These are phyloP conservation scores for Enoplosus armatus DNA, from an alignment of 2,797 vertebrate genomes.

Conservation along the genomic window DNA sequence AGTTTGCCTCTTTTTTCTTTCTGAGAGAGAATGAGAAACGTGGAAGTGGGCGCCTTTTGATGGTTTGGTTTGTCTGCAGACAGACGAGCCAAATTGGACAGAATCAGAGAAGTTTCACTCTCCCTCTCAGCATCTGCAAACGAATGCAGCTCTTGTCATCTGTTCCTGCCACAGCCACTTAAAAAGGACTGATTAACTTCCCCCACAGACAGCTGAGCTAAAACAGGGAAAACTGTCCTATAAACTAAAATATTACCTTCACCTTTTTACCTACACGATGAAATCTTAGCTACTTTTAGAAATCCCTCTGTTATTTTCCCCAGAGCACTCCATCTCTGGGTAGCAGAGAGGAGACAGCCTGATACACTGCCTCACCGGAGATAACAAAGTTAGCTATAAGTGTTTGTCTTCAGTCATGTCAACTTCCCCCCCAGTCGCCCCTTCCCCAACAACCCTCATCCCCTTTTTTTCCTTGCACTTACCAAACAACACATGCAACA, in stretches of 20 bases:
- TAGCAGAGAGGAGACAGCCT: conserved; percentile 33
- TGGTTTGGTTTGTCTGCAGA: conserved; percentile 45
- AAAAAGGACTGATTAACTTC: conserved; percentile 61
- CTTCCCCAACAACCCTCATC: conserved; percentile 12
- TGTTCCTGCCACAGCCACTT: conserved; percentile 51
- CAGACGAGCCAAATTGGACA: conserved; percentile 53
- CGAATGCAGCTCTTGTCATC: conserved; percentile 52
- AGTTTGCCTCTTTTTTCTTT: not conserved
- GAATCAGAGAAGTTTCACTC: conserved; percentile 48
- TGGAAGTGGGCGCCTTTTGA: conserved; percentile 41
- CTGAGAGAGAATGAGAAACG: conserved; percentile 24
- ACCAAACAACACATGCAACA: conserved; percentile 56
- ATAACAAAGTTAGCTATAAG: conserved; percentile 68
- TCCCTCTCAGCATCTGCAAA: conserved; percentile 31
- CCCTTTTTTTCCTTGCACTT: conserved; percentile 28
- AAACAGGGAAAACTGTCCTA: conserved; percentile 47
- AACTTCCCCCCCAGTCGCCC: conserved; percentile 24
- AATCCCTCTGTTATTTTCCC: conserved; percentile 20
- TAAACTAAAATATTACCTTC: conserved; percentile 53
- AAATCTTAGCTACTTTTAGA: conserved; percentile 41
- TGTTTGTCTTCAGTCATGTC: conserved; percentile 60
- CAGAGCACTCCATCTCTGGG: conserved; percentile 30
- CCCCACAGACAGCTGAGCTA: conserved; percentile 33
- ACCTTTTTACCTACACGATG: conserved; percentile 40
- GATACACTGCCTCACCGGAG: conserved; percentile 37